Evolutionary conservation across 2,797 vertebrate genomes (phyloP).

Genomic region (Eurystomus glaucurus): DNA sequence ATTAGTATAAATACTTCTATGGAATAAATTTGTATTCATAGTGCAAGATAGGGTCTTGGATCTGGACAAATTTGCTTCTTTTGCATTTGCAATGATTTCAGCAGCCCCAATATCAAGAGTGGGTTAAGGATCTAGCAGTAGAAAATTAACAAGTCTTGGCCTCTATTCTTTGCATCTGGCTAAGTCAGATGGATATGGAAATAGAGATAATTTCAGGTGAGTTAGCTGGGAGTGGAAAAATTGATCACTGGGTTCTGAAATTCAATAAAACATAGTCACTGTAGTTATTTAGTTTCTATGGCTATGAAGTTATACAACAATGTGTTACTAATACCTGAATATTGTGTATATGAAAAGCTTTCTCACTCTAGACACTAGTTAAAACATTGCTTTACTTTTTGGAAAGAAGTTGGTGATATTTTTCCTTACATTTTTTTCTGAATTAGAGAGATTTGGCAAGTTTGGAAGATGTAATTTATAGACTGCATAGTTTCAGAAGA

Average conservation of each 20-base stretch:
- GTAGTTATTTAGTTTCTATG: background rate
- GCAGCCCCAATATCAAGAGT: background rate
- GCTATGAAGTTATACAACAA: background rate
- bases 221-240: background rate
- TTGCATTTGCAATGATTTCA: background rate
- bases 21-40: background rate
- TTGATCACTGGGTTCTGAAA: background rate
- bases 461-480: background rate
- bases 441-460: background rate
- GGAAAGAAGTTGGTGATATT: background rate
- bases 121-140: background rate
- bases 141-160: background rate
- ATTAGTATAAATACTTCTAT: background rate
- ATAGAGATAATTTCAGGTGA: background rate
- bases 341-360: background rate
- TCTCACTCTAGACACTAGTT: background rate
- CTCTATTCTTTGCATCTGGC: background rate
- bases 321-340: background rate
- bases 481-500: background rate
- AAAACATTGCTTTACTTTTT: background rate
- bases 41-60: background rate
- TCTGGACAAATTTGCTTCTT: background rate
- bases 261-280: background rate
- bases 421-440: background rate
- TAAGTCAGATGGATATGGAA: background rate